These are phyloP conservation scores for Cremastinae sp. DNA, from an alignment of 2,888 invertebrate species.

Conservation along the genomic window DNA sequence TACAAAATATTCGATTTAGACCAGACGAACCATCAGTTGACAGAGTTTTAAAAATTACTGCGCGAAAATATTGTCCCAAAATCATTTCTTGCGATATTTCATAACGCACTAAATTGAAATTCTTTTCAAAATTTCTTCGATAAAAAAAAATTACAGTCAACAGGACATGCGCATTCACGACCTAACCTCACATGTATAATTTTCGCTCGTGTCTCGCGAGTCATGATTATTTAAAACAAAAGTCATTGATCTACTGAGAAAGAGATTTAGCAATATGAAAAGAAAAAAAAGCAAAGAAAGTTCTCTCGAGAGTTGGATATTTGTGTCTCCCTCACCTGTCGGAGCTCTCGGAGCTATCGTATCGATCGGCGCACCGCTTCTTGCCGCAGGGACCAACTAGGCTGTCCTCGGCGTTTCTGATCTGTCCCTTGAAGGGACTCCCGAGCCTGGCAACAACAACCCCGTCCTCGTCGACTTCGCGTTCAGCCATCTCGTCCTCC, in stretches of 20 bases:
- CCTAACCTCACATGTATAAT: background rate
- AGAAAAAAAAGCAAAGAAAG: slow-evolving; percentile 33
- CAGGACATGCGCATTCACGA: background rate
- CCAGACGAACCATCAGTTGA: too few relatives aligned
- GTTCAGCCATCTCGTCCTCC: slow-evolving; percentile 54
- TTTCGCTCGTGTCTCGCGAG: too few relatives aligned
- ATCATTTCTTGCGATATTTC: too few relatives aligned
- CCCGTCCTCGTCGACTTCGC: slow-evolving; percentile 52
- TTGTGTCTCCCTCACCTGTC: slow-evolving; percentile 87
- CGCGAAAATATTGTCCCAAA: too few relatives aligned
- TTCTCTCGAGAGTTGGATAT: slow-evolving; percentile 29
- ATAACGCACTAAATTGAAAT: too few relatives aligned
- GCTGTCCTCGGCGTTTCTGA: slow-evolving; percentile 75
- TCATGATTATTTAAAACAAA: too few relatives aligned
- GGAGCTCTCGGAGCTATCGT: slow-evolving; percentile 96
- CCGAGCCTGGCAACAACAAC: slow-evolving; percentile 69
- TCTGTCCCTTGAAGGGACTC: slow-evolving; percentile 75
- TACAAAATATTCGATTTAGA: too few relatives aligned
- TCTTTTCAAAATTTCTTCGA: too few relatives aligned
- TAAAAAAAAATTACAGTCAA: too few relatives aligned
- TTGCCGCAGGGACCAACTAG: slow-evolving; percentile 83
- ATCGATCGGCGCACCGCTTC: slow-evolving; percentile 94
- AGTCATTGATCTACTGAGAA: too few relatives aligned
- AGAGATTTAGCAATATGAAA: too few relatives aligned
- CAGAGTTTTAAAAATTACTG: too few relatives aligned